These are phyloP conservation scores for Aulostomus chinensis DNA, from an alignment of 2,797 vertebrate species.

Conservation along the genomic window DNA sequence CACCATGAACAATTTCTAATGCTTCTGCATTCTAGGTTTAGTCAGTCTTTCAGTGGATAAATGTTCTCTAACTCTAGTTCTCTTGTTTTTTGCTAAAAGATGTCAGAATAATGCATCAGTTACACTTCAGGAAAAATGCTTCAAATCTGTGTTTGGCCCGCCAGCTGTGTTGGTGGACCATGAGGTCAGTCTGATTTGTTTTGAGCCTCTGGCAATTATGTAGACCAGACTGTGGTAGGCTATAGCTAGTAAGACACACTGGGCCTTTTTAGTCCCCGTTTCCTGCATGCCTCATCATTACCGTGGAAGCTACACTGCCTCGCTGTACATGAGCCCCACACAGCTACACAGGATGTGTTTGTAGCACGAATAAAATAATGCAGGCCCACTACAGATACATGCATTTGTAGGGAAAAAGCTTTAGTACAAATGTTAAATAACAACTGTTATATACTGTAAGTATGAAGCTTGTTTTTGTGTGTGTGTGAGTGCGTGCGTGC, in stretches of 20 bases:
- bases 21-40: no score
- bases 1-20: not conserved
- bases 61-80: no score
- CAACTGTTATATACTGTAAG: no score
- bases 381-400: no score
- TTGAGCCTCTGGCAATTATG: conserved; percentile 10
- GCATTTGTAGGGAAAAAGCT: no score
- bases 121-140: not conserved
- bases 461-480: no score
- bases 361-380: no score
- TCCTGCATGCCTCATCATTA: conserved; percentile 27
- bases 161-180: conserved; percentile 2
- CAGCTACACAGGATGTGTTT: conserved; percentile 8
- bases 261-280: no score
- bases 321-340: not conserved
- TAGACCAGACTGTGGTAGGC: conserved; percentile 4
- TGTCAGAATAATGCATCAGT: conserved; percentile 42
- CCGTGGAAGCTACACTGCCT: conserved; percentile 3
- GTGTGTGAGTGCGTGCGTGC: no score
- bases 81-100: conserved; percentile 57
- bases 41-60: no score
- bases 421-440: no score
- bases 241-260: conserved; percentile 21
- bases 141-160: not conserved
- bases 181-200: conserved; percentile 18